Evolutionary conservation across 2,888 invertebrate genomes (phyloP), one percentile per base, ranked within the genome.

Genomic region (Nyleta sp.): DNA sequence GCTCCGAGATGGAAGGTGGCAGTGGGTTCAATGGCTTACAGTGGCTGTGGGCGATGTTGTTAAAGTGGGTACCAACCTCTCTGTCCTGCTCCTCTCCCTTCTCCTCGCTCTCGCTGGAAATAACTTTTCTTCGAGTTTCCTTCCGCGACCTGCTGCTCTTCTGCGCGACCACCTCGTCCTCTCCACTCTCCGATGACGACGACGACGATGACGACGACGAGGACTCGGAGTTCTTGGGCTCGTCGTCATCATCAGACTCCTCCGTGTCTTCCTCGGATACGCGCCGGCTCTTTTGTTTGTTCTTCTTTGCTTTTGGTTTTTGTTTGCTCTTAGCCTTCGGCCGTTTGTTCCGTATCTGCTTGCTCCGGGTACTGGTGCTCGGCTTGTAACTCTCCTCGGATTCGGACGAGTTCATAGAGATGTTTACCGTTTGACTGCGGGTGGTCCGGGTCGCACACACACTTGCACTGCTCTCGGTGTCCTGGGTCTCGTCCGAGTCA

Each of bases 11-110:
- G 96, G 96, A 0, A 91, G 92, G 38, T 99, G 98, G 98, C 92
- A 93, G 82, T 92, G 92, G 85, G 92, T 97, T 15, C 94, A 94
- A 86, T 99, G 99, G 99, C 93, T 94, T 86, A 92, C 95, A 82
- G 92, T 98, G 53, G 92, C 94, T 62, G 98, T 99, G 8, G 99
- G 99, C 0, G 98, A 99, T 91, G 94, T 99, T 84, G 96, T 99
- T 85, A 97, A 97, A 92, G 92, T 89, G n/a, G 2, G 33, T 24
- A 24, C n/a, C n/a, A n/a, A n/a, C n/a, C n/a, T 71, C 4, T 80
- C 80, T 3, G 77, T 57, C 68, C 77, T 4, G 17, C 24, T 42
- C 57, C 10, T 15, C 11, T 64, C 82, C 83, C 15, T 80, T 70
- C 0, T 78, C 57, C 11, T 57, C 57, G 60, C 77, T 68, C 13